Evolutionary conservation across 2,113 vertebrate species (phyloP).

Genomic region (Mormyrus lacerda): DNA sequence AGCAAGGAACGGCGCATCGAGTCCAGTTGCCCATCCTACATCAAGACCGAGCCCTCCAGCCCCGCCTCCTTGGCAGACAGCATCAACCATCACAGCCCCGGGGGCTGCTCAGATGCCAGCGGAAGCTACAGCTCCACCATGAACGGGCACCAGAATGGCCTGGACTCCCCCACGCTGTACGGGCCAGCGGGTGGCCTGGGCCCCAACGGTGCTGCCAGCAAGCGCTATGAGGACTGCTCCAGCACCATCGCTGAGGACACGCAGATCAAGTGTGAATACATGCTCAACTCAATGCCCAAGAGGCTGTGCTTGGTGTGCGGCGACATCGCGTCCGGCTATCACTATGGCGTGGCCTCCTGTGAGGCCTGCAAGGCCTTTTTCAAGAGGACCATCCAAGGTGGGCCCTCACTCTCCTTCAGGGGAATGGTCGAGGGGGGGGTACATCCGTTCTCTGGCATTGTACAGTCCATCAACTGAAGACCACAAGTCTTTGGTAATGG

Average conservation of each 20-base stretch:
- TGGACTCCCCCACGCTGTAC: constrained; percentile 96
- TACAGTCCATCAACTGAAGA: neutral
- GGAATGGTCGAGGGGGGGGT: neutral
- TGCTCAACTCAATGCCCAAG: constrained; percentile 99
- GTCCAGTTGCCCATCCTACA: constrained; percentile 97
- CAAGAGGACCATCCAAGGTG: constrained; percentile 99
- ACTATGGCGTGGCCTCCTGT: constrained; percentile 96
- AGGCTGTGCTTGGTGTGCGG: constrained; percentile 97
- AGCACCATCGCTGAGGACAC: constrained; percentile 95
- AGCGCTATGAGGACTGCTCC: constrained; percentile 97
- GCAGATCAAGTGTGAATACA: constrained; percentile 99
- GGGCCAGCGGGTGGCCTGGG: constrained; percentile 80
- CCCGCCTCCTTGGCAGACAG: constrained; percentile 98
- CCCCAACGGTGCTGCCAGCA: constrained; percentile 77
- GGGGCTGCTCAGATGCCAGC: constrained; percentile 96
- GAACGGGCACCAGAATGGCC: constrained; percentile 97
- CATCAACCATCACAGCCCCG: constrained; percentile 98
- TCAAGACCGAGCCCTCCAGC: constrained; percentile 99
- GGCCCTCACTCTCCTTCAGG: constrained; percentile 49
- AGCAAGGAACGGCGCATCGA: constrained; percentile 99
- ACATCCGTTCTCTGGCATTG: neutral
- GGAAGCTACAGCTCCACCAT: constrained; percentile 99
- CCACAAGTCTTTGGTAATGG: neutral
- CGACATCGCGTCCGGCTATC: constrained; percentile 97
- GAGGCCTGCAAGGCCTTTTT: constrained; percentile 99